Evolutionary conservation across 2,888 invertebrate species (phyloP), one percentile per base, ranked within the genome.

Genomic region (Clusia tigrina): DNA sequence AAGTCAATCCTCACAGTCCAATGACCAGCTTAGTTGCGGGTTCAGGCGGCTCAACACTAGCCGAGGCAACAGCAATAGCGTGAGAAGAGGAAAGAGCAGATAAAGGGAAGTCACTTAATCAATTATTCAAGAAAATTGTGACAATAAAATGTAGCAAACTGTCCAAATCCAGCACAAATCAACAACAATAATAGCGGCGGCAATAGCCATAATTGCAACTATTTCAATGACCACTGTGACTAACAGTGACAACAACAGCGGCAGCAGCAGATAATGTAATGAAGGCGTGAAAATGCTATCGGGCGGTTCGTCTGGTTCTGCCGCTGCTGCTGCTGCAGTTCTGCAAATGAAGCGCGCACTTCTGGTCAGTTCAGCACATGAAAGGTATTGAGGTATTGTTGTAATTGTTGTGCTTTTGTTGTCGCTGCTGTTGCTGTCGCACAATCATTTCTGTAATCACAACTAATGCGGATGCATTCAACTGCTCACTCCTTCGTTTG

Each of bases 61-160:
- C 6, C 6, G 32, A 9, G 12, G 32, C 32, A 58, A 48, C 48
- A 51, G 22, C 51, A 58, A 51, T 22, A 25, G 51, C 58, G 10
- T 24, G 25, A n/a, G n/a, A n/a, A n/a, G n/a, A n/a, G n/a, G n/a
- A n/a, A n/a, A n/a, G n/a, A n/a, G n/a, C n/a, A n/a, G n/a, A n/a
- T n/a, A n/a, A n/a, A n/a, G n/a, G 32, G 12, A 5, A 3, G n/a
- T 3, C 42, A 42, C 42, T 42, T 42, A 42, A 42, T 42, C 42
- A 42, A 42, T 42, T 42, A 42, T 42, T 42, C 42, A 15, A 42
- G 42, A n/a, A 10, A 42, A 42, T 42, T n/a, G 42, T 17, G n/a
- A 42, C 9, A 12, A 6, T 15, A 6, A 42, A 42, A 42, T n/a
- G 42, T 17, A 10, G n/a, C 42, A 3, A 6, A 12, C 12, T 12